Conservation (phyloP, 2,113 vertebrate species). For the Hemichromis elongatus region DNA sequence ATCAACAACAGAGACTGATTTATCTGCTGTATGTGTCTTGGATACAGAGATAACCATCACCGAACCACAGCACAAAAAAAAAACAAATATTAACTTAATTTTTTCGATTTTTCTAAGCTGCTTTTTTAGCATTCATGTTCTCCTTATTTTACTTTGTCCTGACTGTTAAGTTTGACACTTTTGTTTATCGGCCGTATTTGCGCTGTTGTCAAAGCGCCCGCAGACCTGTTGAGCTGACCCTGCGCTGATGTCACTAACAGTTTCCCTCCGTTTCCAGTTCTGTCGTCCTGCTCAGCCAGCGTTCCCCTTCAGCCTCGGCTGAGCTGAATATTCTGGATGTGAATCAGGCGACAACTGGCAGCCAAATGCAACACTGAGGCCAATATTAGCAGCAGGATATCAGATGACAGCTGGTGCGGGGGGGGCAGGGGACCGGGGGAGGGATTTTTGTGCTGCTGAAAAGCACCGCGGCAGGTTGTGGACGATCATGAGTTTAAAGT, state of each 20-base stretch:
- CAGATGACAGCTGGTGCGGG: neutral
- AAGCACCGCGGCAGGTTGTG: neutral
- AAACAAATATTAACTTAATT: rapidly evolving
- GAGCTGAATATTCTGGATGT: slow-evolving; percentile 15
- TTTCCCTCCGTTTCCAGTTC: neutral
- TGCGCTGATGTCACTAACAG: neutral
- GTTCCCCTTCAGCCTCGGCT: neutral
- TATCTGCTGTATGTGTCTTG: neutral
- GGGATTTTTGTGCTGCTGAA: neutral
- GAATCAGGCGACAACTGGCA: slow-evolving; percentile 41
- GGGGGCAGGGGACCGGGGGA: neutral
- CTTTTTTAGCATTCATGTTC: neutral
- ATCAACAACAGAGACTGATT: neutral
- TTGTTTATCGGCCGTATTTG: neutral
- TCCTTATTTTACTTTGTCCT: neutral
- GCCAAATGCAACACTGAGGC: slow-evolving; percentile 1
- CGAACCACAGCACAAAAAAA: neutral
- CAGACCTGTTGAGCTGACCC: neutral
- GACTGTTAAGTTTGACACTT: rapidly evolving
- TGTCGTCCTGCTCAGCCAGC: neutral
- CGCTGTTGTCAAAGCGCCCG: neutral
- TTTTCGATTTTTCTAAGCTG: neutral
- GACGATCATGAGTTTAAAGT: neutral
- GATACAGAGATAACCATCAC: rapidly evolving
- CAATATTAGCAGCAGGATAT: slow-evolving; percentile 41